Conservation (phyloP, 2,888 invertebrate species). For the Clanis bilineata region DNA sequence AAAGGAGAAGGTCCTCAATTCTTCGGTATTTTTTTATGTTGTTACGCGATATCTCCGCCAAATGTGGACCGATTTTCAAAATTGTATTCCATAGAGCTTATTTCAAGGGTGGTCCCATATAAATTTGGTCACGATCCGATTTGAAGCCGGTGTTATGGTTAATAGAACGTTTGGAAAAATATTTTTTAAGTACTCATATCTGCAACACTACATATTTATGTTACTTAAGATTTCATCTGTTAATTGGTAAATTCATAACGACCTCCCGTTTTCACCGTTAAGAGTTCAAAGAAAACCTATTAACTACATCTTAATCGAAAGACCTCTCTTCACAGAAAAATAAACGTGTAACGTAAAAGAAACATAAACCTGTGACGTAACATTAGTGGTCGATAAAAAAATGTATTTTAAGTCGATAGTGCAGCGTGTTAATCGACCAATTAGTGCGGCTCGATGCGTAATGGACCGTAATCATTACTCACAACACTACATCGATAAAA, state of each 20-base stretch:
- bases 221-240: no score
- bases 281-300: not conserved
- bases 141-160: no score
- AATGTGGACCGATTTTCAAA: no score
- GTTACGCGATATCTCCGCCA: no score
- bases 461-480: conserved; percentile 59
- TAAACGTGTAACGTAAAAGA: not conserved
- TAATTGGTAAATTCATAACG: not conserved
- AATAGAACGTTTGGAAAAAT: no score
- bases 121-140: no score
- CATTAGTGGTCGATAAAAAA: conserved; percentile 22
- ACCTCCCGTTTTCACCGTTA: not conserved
- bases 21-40: no score
- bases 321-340: not conserved
- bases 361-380: not conserved
- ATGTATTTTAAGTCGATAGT: conserved; percentile 32
- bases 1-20: no score
- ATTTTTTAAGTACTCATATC: no score
- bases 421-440: conserved; percentile 51
- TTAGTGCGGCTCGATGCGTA: conserved; percentile 49
- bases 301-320: not conserved
- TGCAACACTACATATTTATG: no score
- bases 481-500: conserved; percentile 60
- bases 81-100: no score
- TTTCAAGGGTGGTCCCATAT: no score